phyloP scores from a whole-genome alignment of 2,113 vertebrate species.

The Gallinago undulata region DNA sequence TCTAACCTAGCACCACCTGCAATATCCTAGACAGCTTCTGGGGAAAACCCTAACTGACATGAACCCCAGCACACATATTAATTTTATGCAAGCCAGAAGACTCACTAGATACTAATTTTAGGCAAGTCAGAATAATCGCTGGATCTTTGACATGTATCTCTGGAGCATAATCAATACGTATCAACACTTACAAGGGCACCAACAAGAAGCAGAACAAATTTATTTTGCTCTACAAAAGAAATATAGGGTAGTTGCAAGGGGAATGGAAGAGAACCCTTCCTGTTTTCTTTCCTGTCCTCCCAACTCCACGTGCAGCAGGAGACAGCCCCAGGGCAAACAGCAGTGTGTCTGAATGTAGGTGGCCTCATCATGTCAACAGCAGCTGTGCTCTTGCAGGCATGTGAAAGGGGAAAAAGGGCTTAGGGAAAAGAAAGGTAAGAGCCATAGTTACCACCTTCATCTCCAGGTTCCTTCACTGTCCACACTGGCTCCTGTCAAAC shows the following conservation, averaged over 20 bases:
- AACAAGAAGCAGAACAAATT: neutral
- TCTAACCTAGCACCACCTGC: neutral
- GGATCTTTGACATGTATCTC: neutral
- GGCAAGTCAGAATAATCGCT: neutral
- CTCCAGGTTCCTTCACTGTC: neutral
- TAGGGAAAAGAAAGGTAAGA: neutral
- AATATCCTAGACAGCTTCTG: neutral
- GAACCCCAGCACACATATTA: neutral
- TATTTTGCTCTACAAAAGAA: neutral
- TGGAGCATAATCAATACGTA: rapidly evolving
- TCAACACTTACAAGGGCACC: neutral
- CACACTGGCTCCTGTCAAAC: neutral
- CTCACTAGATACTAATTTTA: neutral
- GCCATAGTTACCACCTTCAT: slow-evolving; percentile 8
- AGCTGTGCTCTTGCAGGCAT: neutral
- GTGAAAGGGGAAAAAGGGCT: neutral
- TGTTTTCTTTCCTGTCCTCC: neutral
- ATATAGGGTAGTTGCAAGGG: neutral
- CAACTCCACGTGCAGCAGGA: rapidly evolving
- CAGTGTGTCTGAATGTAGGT: neutral
- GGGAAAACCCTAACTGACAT: neutral
- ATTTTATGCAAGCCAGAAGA: neutral
- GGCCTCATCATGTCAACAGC: rapidly evolving
- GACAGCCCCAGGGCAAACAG: neutral
- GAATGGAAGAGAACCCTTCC: neutral